Conservation (phyloP, 2,797 vertebrate species). For the Tympanoctomys barrerae region DNA sequence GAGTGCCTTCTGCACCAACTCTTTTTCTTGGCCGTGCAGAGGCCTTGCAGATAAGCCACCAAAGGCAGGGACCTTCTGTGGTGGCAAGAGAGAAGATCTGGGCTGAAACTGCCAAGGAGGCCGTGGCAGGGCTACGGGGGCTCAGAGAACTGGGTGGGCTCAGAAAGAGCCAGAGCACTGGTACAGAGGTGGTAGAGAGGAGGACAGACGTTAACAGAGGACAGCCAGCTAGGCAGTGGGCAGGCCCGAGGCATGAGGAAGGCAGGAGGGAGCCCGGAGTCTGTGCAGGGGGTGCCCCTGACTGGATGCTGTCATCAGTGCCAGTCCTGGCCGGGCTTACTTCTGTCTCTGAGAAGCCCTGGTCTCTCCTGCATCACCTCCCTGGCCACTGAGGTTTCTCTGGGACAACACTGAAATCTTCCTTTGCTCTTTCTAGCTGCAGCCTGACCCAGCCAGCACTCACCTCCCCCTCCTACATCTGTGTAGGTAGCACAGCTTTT, state of each 20-base stretch:
- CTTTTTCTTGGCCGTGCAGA: not conserved
- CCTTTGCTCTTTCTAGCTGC: not conserved
- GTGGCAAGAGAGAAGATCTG: not conserved
- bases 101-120: no score
- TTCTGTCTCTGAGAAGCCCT: not conserved
- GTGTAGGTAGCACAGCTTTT: not conserved
- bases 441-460: not conserved
- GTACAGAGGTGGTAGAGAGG: not conserved
- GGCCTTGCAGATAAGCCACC: not conserved
- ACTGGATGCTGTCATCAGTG: not conserved
- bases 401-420: not conserved
- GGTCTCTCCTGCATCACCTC: not conserved
- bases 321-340: not conserved
- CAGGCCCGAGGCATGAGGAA: not conserved
- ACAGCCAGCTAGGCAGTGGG: not conserved
- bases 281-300: not conserved
- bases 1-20: not conserved
- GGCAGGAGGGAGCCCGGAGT: not conserved
- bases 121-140: not conserved
- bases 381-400: not conserved
- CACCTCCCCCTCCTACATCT: not conserved
- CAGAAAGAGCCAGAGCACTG: not conserved
- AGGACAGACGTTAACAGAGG: not conserved
- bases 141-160: accelerated
- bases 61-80: not conserved